Evolutionary conservation across 2,113 vertebrate species (phyloP).

Genomic region (Mormyrus lacerda): DNA sequence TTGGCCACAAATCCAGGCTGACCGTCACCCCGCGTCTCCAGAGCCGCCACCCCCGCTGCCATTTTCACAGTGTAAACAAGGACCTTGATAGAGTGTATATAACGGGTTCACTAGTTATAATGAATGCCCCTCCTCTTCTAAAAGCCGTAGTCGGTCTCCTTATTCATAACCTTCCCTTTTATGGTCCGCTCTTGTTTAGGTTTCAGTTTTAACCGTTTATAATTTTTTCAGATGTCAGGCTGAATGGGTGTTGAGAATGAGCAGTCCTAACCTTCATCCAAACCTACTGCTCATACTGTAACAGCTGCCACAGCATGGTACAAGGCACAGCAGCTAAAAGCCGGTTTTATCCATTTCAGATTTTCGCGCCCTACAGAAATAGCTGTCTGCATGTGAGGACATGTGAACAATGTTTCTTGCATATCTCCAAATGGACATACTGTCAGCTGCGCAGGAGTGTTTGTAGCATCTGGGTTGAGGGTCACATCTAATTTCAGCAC

Average conservation of each 20-base stretch:
- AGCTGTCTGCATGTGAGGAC: neutral
- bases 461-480: neutral
- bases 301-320: neutral
- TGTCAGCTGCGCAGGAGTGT: neutral
- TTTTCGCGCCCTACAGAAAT: neutral
- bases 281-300: neutral
- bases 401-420: neutral
- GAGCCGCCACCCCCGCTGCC: neutral
- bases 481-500: constrained; percentile 5
- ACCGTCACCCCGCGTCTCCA: neutral
- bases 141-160: neutral
- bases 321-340: neutral
- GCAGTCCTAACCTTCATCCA: neutral
- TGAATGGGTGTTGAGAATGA: neutral
- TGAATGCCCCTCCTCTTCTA: neutral
- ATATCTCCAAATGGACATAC: neutral
- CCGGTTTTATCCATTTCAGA: neutral
- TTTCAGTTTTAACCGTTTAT: neutral
- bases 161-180: constrained; percentile 4
- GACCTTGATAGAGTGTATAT: neutral
- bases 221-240: neutral
- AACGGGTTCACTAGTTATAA: neutral
- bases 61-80: neutral
- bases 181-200: neutral
- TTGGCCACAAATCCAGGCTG: neutral